A percentile compares a stretch with the other conserved stretches of the same genome.
Evolutionary conservation across 2,888 invertebrate species (phyloP).

Genomic region (Oegoconia quadripuncta): DNA sequence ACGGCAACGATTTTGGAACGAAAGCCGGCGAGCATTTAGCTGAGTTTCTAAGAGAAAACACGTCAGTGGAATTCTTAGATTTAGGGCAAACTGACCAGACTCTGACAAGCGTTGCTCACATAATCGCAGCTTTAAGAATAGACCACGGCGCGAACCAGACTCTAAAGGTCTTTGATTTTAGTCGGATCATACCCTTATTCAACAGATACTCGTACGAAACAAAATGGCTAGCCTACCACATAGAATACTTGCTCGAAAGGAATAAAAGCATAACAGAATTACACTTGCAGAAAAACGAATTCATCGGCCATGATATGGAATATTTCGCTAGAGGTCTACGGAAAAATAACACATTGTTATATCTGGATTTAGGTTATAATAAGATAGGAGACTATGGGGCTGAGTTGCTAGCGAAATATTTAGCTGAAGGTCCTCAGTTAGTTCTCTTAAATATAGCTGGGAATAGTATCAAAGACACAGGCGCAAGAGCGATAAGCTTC

Average conservation of each 20-base stretch:
- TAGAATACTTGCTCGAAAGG: conserved; percentile 58
- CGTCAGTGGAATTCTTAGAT: conserved; percentile 68
- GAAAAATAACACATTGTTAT: conserved; percentile 69
- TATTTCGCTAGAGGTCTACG: conserved; percentile 71
- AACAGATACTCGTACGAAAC: conserved; percentile 61
- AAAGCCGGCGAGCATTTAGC: conserved; percentile 75
- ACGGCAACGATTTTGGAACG: conserved; percentile 79
- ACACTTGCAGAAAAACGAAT: conserved; percentile 79
- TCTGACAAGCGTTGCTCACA: conserved; percentile 73
- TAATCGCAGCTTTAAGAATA: conserved; percentile 63
- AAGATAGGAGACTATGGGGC: conserved; percentile 80
- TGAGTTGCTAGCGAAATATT: conserved; percentile 73
- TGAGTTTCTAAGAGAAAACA: conserved; percentile 62
- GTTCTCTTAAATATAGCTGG: conserved; percentile 74
- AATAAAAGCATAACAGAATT: conserved; percentile 71
- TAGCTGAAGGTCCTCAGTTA: conserved; percentile 68
- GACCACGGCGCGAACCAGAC: conserved; percentile 53
- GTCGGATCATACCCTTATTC: conserved; percentile 52
- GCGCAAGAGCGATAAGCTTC: conserved; percentile 77
- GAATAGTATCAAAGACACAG: conserved; percentile 76
- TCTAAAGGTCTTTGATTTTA: conserved; percentile 59
- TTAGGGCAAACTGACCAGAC: conserved; percentile 80
- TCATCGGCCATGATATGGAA: conserved; percentile 80
- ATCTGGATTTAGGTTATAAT: conserved; percentile 80
- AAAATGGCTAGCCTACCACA: conserved; percentile 72